Conservation (phyloP, 2,113 vertebrate genomes). For the Riparia riparia region DNA sequence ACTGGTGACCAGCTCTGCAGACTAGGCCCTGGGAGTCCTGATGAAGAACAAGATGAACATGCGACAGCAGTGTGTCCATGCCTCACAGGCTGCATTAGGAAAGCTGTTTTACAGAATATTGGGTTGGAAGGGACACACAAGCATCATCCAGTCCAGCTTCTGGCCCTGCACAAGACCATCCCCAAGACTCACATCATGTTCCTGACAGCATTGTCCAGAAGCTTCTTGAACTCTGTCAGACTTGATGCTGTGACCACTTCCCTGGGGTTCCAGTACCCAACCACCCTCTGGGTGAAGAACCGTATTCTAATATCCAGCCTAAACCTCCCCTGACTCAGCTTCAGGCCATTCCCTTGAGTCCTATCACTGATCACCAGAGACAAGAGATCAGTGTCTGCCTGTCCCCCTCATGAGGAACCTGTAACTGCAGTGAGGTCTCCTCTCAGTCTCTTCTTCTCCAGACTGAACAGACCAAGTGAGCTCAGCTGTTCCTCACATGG, state of each 20-base stretch:
- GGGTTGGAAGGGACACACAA: background rate
- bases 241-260: background rate
- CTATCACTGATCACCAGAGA: background rate
- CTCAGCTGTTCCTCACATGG: accelerated
- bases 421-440: background rate
- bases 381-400: background rate
- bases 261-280: background rate
- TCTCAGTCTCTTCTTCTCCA: background rate
- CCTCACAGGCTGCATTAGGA: accelerated
- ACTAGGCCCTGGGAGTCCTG: background rate
- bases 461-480: background rate
- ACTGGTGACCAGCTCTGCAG: background rate
- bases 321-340: accelerated
- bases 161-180: background rate
- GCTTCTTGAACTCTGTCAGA: background rate
- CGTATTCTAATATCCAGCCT: background rate
- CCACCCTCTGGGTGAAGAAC: accelerated
- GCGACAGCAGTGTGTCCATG: background rate
- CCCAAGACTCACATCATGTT: no score
- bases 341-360: accelerated
- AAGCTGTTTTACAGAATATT: background rate
- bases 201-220: background rate
- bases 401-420: accelerated
- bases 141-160: background rate
- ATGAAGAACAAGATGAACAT: background rate